Conservation (phyloP, 2,797 vertebrate genomes). For the Ateles fusciceps region DNA sequence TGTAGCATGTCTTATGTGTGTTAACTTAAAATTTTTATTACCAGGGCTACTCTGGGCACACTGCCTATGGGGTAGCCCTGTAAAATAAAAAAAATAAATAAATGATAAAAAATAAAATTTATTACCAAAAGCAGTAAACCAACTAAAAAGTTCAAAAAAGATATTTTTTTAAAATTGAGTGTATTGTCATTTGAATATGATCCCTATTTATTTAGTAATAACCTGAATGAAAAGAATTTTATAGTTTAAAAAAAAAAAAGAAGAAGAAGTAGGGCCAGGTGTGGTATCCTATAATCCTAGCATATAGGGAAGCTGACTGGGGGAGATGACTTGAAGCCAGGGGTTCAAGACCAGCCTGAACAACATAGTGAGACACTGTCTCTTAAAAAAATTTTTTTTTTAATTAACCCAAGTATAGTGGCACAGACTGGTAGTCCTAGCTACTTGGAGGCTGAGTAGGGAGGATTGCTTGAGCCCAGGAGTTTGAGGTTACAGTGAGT, state of each 20-base stretch:
- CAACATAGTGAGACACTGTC: background rate
- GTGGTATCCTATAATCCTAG: background rate
- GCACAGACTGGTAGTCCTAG: too few species aligned
- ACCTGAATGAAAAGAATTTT: background rate
- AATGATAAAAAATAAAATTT: too few species aligned
- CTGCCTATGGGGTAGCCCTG: too few species aligned
- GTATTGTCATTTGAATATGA: too few species aligned
- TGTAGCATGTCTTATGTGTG: too few species aligned
- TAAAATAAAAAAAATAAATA: too few species aligned
- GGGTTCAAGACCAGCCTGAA: background rate
- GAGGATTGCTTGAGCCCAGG: background rate
- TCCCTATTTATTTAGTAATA: too few species aligned
- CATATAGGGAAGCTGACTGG: background rate
- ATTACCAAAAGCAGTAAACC: too few species aligned
- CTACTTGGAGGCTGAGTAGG: background rate
- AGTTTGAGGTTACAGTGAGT: background rate
- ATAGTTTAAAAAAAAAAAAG: background rate
- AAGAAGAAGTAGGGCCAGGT: background rate
- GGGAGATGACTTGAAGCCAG: background rate
- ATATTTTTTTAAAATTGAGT: too few species aligned
- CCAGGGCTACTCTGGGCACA: too few species aligned
- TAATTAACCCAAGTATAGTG: background rate
- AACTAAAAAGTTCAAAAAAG: too few species aligned
- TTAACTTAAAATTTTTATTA: too few species aligned
- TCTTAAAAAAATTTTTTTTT: background rate